Base-by-base conservation (phyloP, 2,888 invertebrate genomes). In the Apotomis capreana region DNA sequence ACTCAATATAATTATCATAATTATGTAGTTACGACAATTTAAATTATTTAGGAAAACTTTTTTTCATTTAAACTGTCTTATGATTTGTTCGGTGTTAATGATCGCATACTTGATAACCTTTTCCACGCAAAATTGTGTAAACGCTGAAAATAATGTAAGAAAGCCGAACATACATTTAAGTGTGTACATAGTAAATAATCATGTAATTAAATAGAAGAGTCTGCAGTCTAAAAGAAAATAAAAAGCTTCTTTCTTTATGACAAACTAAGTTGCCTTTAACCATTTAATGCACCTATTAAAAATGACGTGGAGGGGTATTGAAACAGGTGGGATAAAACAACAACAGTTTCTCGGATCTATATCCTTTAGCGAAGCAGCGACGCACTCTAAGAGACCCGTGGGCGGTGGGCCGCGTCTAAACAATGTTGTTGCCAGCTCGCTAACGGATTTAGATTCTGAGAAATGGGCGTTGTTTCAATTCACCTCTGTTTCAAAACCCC, bases 81-180 rank as follows among this genome's bases (percentile, higher is more conserved):
- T 49, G 3, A 9, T 49, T 49, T 49, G 49, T 49, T 49, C 2
- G 5, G 10, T 49, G 10, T 9, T 1, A 8, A 49, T 3, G 49
- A 10, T 49, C 9, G 9, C 49, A 49, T 10, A 12, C 3, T 10
- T 49, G 0, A 49, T 9, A 10, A 49, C 5, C 36, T 5, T 49
- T 8, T 49, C 9, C n/a, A 0, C 3, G 6, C 36, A 58, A 63
- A 63, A 57, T 49, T 63, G 54, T 51, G 62, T 63, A 69, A 69
- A 10, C 57, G 9, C n/a, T 13, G 12, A 37, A 36, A 6, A 49
- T 13, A 13, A 9, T n/a, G 55, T 46, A 15, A 13, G 0, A 36
- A 61, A 5, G n/a, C 54, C 8, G 37, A 57, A 69, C 46, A 57
- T 5, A 61, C 15, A 5, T 57, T 10, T 15, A 57, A 4, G 49